Conservation (phyloP, 2,888 invertebrate genomes). For the Catocala fraxini region DNA sequence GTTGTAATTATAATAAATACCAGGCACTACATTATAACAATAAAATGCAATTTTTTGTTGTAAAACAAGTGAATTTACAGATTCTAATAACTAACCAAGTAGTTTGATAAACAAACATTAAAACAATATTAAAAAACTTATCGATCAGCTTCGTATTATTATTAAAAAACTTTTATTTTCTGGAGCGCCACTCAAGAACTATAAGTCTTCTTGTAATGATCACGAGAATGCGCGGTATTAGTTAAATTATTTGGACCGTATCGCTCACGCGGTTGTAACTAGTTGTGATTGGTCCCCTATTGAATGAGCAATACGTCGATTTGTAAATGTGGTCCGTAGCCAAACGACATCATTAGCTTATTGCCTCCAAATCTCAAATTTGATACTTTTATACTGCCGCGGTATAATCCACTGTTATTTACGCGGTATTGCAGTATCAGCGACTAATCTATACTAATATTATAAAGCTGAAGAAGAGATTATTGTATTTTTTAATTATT, state of each 20-base stretch:
- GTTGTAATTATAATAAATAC: neutral
- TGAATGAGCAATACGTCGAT: neutral
- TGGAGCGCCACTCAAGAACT: too few relatives aligned
- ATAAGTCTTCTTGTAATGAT: neutral
- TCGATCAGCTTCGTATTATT: slow-evolving; percentile 3
- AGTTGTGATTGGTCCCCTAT: slow-evolving; percentile 1
- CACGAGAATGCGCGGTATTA: slow-evolving; percentile 8
- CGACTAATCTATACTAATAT: too few relatives aligned
- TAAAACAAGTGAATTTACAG: slow-evolving; percentile 1
- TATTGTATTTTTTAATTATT: too few relatives aligned
- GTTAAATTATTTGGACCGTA: neutral
- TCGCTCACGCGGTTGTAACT: slow-evolving; percentile 1
- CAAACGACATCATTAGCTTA: too few relatives aligned
- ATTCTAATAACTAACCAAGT: slow-evolving; percentile 1
- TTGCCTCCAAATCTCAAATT: too few relatives aligned
- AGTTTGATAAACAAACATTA: slow-evolving; percentile 1
- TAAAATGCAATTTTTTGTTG: neutral
- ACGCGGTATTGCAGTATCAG: too few relatives aligned
- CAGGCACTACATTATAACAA: slow-evolving; percentile 1
- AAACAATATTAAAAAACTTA: neutral
- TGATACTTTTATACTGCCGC: slow-evolving; percentile 68
- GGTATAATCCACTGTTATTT: too few relatives aligned
- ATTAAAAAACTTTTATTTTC: neutral
- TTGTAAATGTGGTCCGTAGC: too few relatives aligned
- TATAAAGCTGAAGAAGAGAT: too few relatives aligned